Conservation (phyloP, 2,888 invertebrate species). For the Leptinotarsa juncta region DNA sequence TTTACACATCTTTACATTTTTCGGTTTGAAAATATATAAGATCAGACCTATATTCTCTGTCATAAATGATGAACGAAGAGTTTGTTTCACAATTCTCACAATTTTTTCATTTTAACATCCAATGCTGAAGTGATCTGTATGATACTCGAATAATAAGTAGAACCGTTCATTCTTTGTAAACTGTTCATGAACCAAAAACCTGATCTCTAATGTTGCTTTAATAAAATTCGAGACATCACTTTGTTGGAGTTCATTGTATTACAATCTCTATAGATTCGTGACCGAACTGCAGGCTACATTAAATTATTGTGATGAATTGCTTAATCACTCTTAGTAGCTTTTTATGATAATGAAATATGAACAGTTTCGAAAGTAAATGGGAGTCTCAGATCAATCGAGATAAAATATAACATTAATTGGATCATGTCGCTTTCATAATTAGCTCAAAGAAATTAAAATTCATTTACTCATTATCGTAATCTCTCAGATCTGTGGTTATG, state of each 20-base stretch:
- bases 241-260: slow-evolving; percentile 11
- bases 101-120: too few species aligned
- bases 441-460: slow-evolving; percentile 4
- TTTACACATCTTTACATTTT: too few species aligned
- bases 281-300: slow-evolving; percentile 20
- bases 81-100: too few species aligned
- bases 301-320: slow-evolving; percentile 26
- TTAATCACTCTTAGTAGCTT: slow-evolving; percentile 15
- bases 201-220: not conserved
- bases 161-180: not conserved
- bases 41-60: too few species aligned
- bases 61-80: too few species aligned
- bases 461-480: slow-evolving; percentile 1
- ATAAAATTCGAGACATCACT: slow-evolving; percentile 13
- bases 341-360: slow-evolving; percentile 19
- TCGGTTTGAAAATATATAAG: too few species aligned
- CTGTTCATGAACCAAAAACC: not conserved
- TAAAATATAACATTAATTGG: slow-evolving; percentile 13
- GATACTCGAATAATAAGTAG: too few species aligned
- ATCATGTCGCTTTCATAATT: slow-evolving; percentile 19
- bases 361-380: slow-evolving; percentile 16
- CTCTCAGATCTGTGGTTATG: not conserved
- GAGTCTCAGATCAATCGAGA: slow-evolving; percentile 4
- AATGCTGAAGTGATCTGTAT: too few species aligned
- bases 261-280: slow-evolving; percentile 11